Evolutionary conservation across 2,113 vertebrate species (phyloP), one percentile per base, ranked within the genome.

Genomic region (Channa maculata): DNA sequence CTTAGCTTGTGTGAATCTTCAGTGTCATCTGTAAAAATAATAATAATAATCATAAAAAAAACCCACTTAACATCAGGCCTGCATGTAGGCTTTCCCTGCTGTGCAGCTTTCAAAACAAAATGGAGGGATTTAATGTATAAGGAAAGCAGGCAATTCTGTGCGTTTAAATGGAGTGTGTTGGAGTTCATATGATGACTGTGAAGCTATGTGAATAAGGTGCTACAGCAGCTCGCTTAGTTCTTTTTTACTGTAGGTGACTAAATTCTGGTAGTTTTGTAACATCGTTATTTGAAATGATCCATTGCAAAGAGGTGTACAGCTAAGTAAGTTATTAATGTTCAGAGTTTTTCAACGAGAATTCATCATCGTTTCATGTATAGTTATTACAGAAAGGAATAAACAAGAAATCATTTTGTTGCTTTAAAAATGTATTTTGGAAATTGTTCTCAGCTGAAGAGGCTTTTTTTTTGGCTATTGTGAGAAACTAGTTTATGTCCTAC

Each of bases 201-300:
- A 75, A 73, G 84, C 69, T 68, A 66, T 67, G 67, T 68, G 80
- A 82, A 78, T 72, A 79, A 83, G 87, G 84, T 89, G 88, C 86
- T 85, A 82, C 60, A 72, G 83, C 85, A 74, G 79, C 87, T 87
- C 33, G 78, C 87, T 83, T 82, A 66, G 68, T 80, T 70, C 46
- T 74, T 72, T 71, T 86, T 71, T 86, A 82, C 82, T 50, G 63
- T 88, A 75, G 79, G 77, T 74, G 81, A 88, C 68, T 77, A 78
- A 80, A 80, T 82, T 52, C 68, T 85, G 48, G 84, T 87, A 81
- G 89, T 91, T 92, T 92, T 93, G 86, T 91, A 91, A 88, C 75
- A 77, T 85, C 82, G 70, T 84, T 79, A 87, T 66, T 24, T 80
- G 62, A 87, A 71, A 83, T 75, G 44, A 85, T 85, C 50, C 83